A percentile compares a stretch with the other conserved stretches of the same genome.
phyloP scores from a whole-genome alignment of 2,113 vertebrate genomes.

The Cepphus grylle region DNA sequence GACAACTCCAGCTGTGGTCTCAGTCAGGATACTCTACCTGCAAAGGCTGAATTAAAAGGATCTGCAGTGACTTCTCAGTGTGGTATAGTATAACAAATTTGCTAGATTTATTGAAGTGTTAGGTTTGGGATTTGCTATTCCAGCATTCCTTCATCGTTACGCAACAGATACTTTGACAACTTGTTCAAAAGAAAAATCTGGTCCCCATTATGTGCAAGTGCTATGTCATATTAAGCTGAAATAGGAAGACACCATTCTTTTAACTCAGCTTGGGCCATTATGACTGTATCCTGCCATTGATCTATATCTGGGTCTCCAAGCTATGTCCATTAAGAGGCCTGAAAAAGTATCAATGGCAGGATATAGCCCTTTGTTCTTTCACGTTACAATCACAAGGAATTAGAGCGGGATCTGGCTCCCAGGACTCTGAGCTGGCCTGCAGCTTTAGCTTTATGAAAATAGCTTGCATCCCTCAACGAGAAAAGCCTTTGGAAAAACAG shows the following conservation, averaged over 20 bases:
- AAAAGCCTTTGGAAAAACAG: conserved; percentile 3
- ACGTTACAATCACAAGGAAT: neutral
- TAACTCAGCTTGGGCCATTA: neutral
- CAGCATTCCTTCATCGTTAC: neutral
- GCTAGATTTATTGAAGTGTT: neutral
- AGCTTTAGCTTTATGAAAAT: neutral
- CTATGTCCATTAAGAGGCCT: neutral
- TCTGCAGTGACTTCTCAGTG: neutral
- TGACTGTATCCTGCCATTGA: conserved; percentile 9
- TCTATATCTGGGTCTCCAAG: neutral
- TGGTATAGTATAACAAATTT: neutral
- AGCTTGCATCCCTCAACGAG: neutral
- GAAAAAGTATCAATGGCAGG: conserved; percentile 46
- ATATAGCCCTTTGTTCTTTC: conserved; percentile 44
- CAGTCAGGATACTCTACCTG: neutral
- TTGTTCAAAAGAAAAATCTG: neutral
- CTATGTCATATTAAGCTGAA: neutral
- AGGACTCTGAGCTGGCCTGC: neutral
- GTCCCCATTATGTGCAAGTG: neutral
- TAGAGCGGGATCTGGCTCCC: neutral
- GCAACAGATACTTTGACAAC: neutral
- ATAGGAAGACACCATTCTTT: conserved; percentile 22
- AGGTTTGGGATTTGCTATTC: neutral
- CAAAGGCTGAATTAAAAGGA: neutral
- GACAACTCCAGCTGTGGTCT: neutral